A percentile compares a stretch with the other conserved stretches of the same genome.
These are phyloP conservation scores for Platyrinchus mystaceus DNA, from an alignment of 2,797 vertebrate species.

Conservation along the genomic window DNA sequence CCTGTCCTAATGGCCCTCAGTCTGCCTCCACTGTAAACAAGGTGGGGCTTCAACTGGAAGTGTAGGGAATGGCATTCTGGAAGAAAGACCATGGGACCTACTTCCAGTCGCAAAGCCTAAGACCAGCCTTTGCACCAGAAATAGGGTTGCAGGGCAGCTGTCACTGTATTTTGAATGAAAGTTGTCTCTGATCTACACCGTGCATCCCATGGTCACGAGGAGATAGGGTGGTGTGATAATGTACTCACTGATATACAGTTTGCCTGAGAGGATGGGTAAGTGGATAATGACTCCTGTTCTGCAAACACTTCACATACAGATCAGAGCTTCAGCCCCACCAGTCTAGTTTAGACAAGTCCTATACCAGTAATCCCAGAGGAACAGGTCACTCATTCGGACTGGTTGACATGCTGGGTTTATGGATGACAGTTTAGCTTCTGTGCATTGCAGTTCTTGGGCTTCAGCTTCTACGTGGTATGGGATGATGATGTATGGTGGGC, in stretches of 20 bases:
- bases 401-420: accelerated
- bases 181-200: background rate
- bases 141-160: background rate
- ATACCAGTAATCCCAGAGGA: background rate
- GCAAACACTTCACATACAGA: background rate
- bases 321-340: background rate
- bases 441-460: background rate
- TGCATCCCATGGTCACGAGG: accelerated
- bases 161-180: background rate
- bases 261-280: background rate
- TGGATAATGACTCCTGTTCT: background rate
- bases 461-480: background rate
- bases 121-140: background rate
- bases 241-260: background rate
- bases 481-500: background rate
- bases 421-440: background rate
- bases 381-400: background rate
- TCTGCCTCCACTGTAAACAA: background rate
- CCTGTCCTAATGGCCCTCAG: background rate
- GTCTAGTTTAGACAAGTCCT: background rate
- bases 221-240: background rate
- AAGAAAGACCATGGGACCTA: background rate
- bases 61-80: accelerated
- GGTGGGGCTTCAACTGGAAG: background rate
- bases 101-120: background rate